Conservation (phyloP, 2,888 invertebrate species). For the Acrocera orbiculus region DNA sequence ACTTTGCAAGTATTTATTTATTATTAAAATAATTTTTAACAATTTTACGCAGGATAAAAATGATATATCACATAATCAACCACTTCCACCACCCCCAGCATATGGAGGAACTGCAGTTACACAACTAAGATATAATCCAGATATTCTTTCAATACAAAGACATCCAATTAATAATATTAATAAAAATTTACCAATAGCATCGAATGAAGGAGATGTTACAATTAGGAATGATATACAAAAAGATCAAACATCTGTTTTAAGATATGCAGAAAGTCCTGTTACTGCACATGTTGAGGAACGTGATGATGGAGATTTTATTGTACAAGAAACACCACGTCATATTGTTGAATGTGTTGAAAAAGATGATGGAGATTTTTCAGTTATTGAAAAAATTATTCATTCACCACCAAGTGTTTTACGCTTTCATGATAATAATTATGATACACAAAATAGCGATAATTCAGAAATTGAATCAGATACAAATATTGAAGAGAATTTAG, state of each 20-base stretch:
- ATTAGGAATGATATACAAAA: too few species aligned
- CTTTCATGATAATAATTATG: constrained; percentile 14
- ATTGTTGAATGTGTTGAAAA: constrained; percentile 31
- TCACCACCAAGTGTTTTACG: constrained; percentile 29
- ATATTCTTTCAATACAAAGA: constrained; percentile 17
- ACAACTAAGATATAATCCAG: constrained; percentile 30
- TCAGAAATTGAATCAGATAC: neutral
- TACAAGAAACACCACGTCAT: constrained; percentile 29
- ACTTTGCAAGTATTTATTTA: too few species aligned
- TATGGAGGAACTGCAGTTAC: constrained; percentile 29
- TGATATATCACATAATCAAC: constrained; percentile 15
- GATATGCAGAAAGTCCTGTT: constrained; percentile 22
- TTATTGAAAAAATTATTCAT: constrained; percentile 30
- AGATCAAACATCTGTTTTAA: constrained; percentile 26
- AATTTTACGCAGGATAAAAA: too few species aligned
- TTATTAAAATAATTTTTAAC: too few species aligned
- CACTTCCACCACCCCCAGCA: constrained; percentile 28
- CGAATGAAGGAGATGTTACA: too few species aligned
- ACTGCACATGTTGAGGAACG: constrained; percentile 28
- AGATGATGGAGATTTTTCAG: constrained; percentile 30
- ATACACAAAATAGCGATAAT: neutral
- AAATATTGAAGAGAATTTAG: neutral
- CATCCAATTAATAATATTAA: neutral
- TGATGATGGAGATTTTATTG: constrained; percentile 30
- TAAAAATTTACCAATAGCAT: constrained; percentile 6